These are phyloP conservation scores for Meliscaeva auricollis DNA, from an alignment of 2,888 invertebrate genomes.

Conservation along the genomic window DNA sequence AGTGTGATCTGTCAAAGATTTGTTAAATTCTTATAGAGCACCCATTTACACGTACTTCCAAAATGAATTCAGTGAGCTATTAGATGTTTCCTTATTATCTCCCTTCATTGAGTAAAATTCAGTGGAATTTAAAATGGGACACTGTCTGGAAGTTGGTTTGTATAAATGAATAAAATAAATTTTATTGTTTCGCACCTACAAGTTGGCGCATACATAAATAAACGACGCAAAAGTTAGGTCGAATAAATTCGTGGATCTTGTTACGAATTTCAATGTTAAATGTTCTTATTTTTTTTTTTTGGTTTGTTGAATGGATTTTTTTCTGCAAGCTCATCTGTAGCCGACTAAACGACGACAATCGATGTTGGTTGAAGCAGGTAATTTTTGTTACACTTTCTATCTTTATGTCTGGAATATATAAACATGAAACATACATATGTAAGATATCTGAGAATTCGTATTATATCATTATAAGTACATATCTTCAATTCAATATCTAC, in stretches of 20 bases:
- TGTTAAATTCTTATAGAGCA: too few species aligned
- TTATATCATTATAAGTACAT: too few species aligned
- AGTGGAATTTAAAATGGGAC: slow-evolving; percentile 51
- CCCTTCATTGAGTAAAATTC: slow-evolving; percentile 36
- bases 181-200: slow-evolving; percentile 4
- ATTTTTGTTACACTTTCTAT: slow-evolving; percentile 66
- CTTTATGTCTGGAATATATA: slow-evolving; percentile 43
- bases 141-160: slow-evolving; percentile 54
- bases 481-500: neutral
- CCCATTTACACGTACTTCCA: too few species aligned
- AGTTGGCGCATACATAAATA: neutral
- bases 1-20: neutral
- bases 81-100: neutral
- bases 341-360: neutral
- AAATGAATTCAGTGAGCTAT: too few species aligned
- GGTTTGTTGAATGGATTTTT: neutral
- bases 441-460: neutral
- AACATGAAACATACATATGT: neutral
- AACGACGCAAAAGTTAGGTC: slow-evolving; percentile 34
- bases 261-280: slow-evolving; percentile 40
- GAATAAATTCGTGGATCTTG: slow-evolving; percentile 32
- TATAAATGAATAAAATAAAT: slow-evolving; percentile 51
- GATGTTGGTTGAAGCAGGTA: slow-evolving; percentile 17
- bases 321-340: slow-evolving; percentile 25
- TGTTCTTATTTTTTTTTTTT: slow-evolving; percentile 28